These are phyloP conservation scores for Anolis carolinensis DNA, from an alignment of 2,113 vertebrate genomes.

Conservation along the genomic window DNA sequence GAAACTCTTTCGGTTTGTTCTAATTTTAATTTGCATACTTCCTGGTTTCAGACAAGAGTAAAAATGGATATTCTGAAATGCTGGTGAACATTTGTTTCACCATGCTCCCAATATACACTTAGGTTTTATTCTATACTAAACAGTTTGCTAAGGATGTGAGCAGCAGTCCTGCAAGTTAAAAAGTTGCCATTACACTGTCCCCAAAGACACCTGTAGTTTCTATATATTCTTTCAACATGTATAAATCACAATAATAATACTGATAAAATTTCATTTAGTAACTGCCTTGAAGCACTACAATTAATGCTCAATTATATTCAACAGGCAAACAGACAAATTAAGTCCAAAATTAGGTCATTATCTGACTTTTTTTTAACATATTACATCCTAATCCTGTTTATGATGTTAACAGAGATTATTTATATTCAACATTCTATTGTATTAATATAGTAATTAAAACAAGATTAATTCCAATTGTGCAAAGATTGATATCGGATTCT, in stretches of 20 bases:
- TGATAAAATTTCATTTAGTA: conserved; percentile 28
- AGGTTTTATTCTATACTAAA: not conserved
- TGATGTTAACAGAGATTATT: no score
- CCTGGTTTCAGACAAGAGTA: conserved; percentile 15
- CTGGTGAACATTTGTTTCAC: rapidly evolving
- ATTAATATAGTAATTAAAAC: no score
- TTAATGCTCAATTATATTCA: conserved; percentile 22
- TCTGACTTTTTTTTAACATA: not conserved
- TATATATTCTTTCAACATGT: not conserved
- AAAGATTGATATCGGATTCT: conserved; percentile 16
- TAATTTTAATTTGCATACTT: conserved; percentile 43
- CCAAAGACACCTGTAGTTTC: not conserved
- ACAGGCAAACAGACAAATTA: not conserved
- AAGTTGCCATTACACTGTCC: not conserved
- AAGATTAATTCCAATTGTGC: conserved; percentile 2
- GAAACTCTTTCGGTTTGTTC: conserved; percentile 23
- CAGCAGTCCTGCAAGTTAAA: not conserved
- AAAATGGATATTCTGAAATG: conserved; percentile 28
- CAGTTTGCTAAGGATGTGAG: not conserved
- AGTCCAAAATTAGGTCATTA: not conserved
- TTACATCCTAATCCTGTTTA: not conserved
- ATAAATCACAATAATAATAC: not conserved
- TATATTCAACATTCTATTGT: no score
- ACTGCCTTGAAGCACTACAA: not conserved
- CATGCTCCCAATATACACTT: not conserved